phyloP scores from a whole-genome alignment of 2,113 vertebrate species.

The Macquaria australasica region DNA sequence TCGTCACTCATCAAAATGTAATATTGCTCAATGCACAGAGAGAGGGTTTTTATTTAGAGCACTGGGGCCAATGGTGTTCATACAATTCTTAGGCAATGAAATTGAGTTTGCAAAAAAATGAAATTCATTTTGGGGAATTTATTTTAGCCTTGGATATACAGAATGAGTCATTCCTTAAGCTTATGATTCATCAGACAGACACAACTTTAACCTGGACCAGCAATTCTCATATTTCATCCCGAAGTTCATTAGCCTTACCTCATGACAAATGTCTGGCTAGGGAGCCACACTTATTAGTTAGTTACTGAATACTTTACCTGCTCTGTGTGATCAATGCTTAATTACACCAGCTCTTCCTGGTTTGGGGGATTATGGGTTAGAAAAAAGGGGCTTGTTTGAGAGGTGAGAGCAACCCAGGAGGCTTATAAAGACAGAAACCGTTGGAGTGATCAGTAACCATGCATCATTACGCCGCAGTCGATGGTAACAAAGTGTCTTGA shows the following conservation, averaged over 20 bases:
- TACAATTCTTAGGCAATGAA: constrained; percentile 25
- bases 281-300: constrained; percentile 28
- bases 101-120: constrained; percentile 22
- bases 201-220: constrained; percentile 8
- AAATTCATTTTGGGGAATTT: constrained; percentile 33
- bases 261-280: constrained; percentile 56
- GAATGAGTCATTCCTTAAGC: constrained; percentile 33
- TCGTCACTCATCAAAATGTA: constrained; percentile 46
- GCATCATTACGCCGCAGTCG: constrained; percentile 71
- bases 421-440: constrained; percentile 62
- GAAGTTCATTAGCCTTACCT: constrained; percentile 36
- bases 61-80: constrained; percentile 18
- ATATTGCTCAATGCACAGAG: constrained; percentile 17
- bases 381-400: constrained; percentile 44
- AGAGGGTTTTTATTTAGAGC: constrained; percentile 33
- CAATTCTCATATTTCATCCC: constrained; percentile 35
- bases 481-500: constrained; percentile 74
- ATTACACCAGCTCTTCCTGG: constrained; percentile 72
- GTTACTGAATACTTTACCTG: constrained; percentile 62
- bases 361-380: constrained; percentile 72
- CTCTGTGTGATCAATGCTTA: constrained; percentile 76
- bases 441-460: constrained; percentile 61
- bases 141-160: constrained; percentile 10
- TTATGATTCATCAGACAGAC: constrained; percentile 32
- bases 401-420: constrained; percentile 38